Evolutionary conservation across 2,797 vertebrate genomes (phyloP).

Genomic region (Hephaestus fuliginosus): DNA sequence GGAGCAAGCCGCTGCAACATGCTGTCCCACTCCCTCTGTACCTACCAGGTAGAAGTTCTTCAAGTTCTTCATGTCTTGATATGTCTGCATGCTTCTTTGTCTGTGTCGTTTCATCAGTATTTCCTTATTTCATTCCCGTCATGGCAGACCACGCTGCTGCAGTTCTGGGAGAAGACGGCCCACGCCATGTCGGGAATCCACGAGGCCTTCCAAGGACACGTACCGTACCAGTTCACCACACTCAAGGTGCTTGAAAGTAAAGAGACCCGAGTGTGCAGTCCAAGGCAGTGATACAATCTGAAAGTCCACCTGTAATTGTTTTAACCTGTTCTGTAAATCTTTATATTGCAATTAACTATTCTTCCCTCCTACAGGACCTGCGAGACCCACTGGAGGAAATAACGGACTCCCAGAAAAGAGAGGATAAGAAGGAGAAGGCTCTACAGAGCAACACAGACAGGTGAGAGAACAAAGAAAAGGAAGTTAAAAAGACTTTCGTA

Average conservation of each 20-base stretch:
- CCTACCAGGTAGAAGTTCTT: conserved; percentile 79
- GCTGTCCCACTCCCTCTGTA: conserved; percentile 88
- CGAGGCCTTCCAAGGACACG: conserved; percentile 81
- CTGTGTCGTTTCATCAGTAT: background rate
- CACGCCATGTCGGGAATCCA: conserved; percentile 86
- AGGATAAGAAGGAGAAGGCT: conserved; percentile 69
- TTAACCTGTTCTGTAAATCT: background rate
- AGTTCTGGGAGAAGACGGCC: conserved; percentile 91
- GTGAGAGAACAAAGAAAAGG: conserved; percentile 67
- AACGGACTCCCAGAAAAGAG: conserved; percentile 62
- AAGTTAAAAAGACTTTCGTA: background rate
- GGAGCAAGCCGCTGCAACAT: conserved; percentile 89
- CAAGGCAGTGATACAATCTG: background rate
- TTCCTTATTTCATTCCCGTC: background rate
- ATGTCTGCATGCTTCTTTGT: background rate
- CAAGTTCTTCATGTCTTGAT: too few relatives aligned
- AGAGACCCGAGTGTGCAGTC: too few relatives aligned
- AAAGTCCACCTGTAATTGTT: background rate
- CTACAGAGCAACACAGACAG: conserved; percentile 80
- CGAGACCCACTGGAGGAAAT: conserved; percentile 85
- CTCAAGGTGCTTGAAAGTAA: conserved; percentile 80
- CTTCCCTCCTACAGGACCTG: conserved; percentile 75
- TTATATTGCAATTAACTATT: background rate
- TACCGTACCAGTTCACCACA: conserved; percentile 85
- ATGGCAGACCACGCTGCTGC: conserved; percentile 86